These are phyloP conservation scores for Notodonta dromedarius DNA, from an alignment of 2,888 invertebrate species.

Conservation along the genomic window DNA sequence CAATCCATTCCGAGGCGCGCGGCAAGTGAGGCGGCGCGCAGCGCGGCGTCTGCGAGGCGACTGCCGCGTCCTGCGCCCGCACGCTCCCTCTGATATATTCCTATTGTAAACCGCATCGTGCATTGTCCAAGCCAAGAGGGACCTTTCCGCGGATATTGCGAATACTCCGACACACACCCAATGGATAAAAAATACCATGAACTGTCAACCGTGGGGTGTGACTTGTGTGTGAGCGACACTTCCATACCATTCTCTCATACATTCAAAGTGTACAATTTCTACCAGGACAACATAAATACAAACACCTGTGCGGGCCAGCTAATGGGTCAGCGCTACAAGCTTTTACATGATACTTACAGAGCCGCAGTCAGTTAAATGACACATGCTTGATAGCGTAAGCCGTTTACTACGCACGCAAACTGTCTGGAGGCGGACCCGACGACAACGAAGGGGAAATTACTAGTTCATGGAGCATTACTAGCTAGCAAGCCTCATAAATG, in stretches of 20 bases:
- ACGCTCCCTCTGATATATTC: constrained; percentile 60
- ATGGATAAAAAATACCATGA: constrained; percentile 5
- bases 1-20: constrained; percentile 75
- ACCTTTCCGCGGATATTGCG: constrained; percentile 51
- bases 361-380: constrained; percentile 2
- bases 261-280: not conserved
- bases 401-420: constrained; percentile 2
- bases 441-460: not conserved
- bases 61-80: constrained; percentile 80
- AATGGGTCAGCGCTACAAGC: constrained; percentile 23
- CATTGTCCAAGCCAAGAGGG: constrained; percentile 59
- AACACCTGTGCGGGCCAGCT: not conserved
- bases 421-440: not conserved
- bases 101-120: constrained; percentile 60
- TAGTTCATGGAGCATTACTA: too few relatives aligned
- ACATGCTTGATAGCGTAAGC: not conserved
- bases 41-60: constrained; percentile 75
- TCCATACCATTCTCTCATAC: too few relatives aligned
- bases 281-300: not conserved
- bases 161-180: constrained; percentile 35
- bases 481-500: too few relatives aligned
- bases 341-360: constrained; percentile 31
- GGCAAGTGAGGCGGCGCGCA: constrained; percentile 63
- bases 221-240: not conserved
- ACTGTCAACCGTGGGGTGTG: not conserved